These are phyloP conservation scores for Portunus trituberculatus DNA, from an alignment of 1,140 invertebrate genomes.

Conservation along the genomic window DNA sequence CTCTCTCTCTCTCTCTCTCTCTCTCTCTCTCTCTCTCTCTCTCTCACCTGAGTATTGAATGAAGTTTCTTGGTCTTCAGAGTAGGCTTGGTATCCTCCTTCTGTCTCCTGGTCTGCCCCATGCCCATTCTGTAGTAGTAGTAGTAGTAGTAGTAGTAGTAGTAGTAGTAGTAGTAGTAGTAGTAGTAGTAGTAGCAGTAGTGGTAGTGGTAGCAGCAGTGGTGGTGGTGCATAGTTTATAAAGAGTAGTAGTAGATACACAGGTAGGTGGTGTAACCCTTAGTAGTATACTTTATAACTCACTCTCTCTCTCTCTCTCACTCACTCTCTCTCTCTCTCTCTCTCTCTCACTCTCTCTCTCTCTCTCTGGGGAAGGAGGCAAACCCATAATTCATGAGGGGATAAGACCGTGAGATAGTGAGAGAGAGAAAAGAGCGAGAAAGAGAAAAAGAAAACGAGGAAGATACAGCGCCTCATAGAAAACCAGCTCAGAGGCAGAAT, in stretches of 20 bases:
- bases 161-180: not conserved
- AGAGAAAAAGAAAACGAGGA: too few species aligned
- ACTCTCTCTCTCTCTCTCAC: too few species aligned
- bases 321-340: too few species aligned
- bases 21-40: conserved; percentile 15
- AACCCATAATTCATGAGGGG: conserved; percentile 5
- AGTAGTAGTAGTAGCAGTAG: not conserved
- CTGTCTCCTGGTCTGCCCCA: not conserved
- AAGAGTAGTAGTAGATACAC: too few species aligned
- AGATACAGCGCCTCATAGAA: not conserved
- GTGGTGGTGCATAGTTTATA: too few species aligned
- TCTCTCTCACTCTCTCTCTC: too few species aligned
- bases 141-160: not conserved
- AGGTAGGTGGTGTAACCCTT: too few species aligned
- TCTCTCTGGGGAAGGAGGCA: not conserved
- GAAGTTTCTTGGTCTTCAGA: conserved; percentile 44
- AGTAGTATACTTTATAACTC: too few species aligned
- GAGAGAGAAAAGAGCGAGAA: too few species aligned
- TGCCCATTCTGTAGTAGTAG: conserved; percentile 54
- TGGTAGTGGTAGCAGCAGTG: not conserved
- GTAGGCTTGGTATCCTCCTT: conserved; percentile 4
- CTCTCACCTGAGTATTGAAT: conserved; percentile 68
- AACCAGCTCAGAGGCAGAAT: not conserved
- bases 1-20: too few species aligned
- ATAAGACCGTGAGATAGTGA: not conserved